Evolutionary conservation across 1,140 invertebrate species (phyloP).

Genomic region (Drosophila nigrodunni): DNA sequence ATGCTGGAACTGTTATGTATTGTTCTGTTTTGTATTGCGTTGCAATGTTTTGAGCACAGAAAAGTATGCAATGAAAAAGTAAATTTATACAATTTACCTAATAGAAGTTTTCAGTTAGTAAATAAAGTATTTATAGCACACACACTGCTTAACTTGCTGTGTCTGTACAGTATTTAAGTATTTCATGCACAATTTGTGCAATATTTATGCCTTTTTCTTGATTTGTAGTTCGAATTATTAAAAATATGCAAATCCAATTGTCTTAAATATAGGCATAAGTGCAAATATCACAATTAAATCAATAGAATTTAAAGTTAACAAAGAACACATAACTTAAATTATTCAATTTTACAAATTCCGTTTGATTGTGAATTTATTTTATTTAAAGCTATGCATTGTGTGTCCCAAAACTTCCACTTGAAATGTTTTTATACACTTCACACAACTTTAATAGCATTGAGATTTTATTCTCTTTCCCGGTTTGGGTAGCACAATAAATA

Average conservation of each 20-base stretch:
- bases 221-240: conserved; percentile 38
- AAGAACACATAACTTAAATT: too few relatives aligned
- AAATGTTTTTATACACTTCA: conserved; percentile 62
- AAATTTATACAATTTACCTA: conserved; percentile 77
- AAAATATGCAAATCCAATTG: conserved; percentile 44
- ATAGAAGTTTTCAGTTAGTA: conserved; percentile 26
- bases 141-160: conserved; percentile 57
- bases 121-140: conserved; percentile 4
- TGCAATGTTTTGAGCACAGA: conserved; percentile 21
- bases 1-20: conserved; percentile 51
- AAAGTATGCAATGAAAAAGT: conserved; percentile 64
- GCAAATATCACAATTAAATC: neutral
- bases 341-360: too few relatives aligned
- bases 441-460: conserved; percentile 66
- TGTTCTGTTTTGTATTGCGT: conserved; percentile 19
- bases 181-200: conserved; percentile 47
- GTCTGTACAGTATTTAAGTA: conserved; percentile 46
- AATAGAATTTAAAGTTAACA: neutral
- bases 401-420: conserved; percentile 48
- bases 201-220: conserved; percentile 42
- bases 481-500: conserved; percentile 66
- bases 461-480: conserved; percentile 3
- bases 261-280: neutral
- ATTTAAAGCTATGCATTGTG: conserved; percentile 15
- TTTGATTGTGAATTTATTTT: neutral